Evolutionary conservation across 2,113 vertebrate genomes (phyloP), one percentile per base, ranked within the genome.

Genomic region (Aspiorhynchus laticeps): DNA sequence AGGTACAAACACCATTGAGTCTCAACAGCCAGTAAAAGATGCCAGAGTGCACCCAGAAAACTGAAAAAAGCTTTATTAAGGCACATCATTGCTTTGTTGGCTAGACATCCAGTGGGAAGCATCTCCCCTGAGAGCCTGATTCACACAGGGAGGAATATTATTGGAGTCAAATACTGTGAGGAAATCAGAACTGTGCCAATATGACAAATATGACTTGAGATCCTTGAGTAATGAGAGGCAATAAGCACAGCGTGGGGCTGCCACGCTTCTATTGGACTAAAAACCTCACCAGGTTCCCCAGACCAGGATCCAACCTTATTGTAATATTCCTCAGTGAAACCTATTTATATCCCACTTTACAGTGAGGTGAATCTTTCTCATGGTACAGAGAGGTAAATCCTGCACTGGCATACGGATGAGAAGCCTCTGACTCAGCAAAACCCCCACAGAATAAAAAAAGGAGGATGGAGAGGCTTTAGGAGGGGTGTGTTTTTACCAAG

Each of bases 221-320:
- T 87, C 41, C 71, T 76, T 82, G 48, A 76, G 3, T 87, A 88
- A 90, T 83, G 89, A 89, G 86, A 59, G 61, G 46, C 82, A 91
- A 85, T 86, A 85, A 77, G 84, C 86, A 67, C 89, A 91, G 85
- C 89, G 85, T 87, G 88, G 53, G 61, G 75, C 61, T 87, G 51
- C 53, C 74, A 87, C 73, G 82, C 85, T 87, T 88, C 75, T 84
- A 86, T 84, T 82, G 85, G 43, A 80, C 33, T 41, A 51, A 87
- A 85, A 84, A 73, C 71, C 71, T 80, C 71, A 78, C 73, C 8
- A 67, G 85, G 85, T 88, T 92, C 87, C 80, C 91, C 83, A 93
- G 88, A 90, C 88, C 85, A 91, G 83, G 90, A 93, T 90, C 91
- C 87, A 93, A 93, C 86, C 93, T 90, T 89, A 91, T 88, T 77